Evolutionary conservation across 2,797 vertebrate genomes (phyloP).

Genomic region (Peromyscus melanophrys): DNA sequence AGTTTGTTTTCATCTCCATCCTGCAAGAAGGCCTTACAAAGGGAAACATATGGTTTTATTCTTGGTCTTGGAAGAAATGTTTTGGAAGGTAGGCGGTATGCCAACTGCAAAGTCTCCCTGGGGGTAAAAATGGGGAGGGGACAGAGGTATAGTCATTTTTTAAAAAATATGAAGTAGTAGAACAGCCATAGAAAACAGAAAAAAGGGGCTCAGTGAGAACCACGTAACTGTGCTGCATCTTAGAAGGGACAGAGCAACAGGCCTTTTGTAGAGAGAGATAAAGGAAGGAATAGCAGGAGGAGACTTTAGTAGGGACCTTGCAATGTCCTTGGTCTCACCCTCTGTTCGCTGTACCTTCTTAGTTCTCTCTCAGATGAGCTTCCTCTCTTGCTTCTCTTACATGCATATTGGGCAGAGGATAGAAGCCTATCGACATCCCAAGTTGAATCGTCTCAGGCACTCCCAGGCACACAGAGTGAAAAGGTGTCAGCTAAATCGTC

Average conservation of each 20-base stretch:
- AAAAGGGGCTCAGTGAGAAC: not conserved
- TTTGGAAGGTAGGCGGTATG: not conserved
- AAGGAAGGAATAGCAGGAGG: not conserved
- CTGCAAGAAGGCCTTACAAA: not conserved
- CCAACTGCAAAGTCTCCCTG: not conserved
- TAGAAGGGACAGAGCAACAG: too few relatives aligned
- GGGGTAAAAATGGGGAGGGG: not conserved
- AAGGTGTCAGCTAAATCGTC: not conserved
- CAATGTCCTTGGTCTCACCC: not conserved
- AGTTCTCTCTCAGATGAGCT: not conserved
- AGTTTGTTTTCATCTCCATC: not conserved
- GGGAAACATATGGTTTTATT: not conserved
- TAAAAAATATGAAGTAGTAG: not conserved
- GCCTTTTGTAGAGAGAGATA: too few relatives aligned
- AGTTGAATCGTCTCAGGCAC: not conserved
- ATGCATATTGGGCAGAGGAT: not conserved
- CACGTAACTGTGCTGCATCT: too few relatives aligned
- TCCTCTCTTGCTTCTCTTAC: not conserved
- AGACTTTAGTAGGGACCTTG: accelerated
- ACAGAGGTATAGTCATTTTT: not conserved
- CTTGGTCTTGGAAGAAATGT: not conserved
- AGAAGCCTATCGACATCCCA: not conserved
- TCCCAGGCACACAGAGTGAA: not conserved
- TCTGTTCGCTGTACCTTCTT: not conserved
- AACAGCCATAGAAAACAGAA: not conserved